Conservation (phyloP, 2,797 vertebrate species). For the Euthynnus affinis region DNA sequence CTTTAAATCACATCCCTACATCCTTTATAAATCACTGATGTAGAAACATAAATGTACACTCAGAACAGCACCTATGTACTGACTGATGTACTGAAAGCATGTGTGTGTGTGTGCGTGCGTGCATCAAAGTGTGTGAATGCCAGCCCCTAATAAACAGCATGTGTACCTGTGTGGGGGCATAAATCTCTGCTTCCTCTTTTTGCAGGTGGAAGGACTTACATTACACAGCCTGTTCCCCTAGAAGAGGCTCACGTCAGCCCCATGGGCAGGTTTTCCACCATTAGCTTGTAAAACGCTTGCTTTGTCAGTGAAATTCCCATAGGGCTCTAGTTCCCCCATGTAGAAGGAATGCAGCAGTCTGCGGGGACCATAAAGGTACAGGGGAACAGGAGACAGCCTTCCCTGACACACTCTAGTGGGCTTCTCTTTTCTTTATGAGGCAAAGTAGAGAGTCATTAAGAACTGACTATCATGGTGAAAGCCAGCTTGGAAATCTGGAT, state of each 20-base stretch:
- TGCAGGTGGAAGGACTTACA: conserved; percentile 72
- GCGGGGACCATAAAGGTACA: conserved; percentile 26
- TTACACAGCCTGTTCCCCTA: conserved; percentile 44
- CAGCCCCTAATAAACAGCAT: conserved; percentile 65
- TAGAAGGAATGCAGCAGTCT: conserved; percentile 44
- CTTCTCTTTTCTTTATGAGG: conserved; percentile 30
- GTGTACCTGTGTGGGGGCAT: conserved; percentile 62
- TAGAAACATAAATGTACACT: conserved; percentile 56
- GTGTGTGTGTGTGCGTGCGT: conserved; percentile 17
- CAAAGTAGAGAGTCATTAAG: conserved; percentile 38
- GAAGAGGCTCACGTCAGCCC: conserved; percentile 58
- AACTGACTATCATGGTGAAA: conserved; percentile 40
- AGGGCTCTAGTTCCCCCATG: conserved; percentile 39
- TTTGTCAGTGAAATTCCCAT: conserved; percentile 61
- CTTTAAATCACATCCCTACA: conserved; percentile 75
- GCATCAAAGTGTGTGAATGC: conserved; percentile 46
- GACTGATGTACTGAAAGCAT: conserved; percentile 43
- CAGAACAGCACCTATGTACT: conserved; percentile 48
- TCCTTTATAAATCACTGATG: conserved; percentile 77
- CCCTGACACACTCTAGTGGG: conserved; percentile 25
- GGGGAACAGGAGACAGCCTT: conserved; percentile 26
- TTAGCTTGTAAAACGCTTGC: conserved; percentile 66
- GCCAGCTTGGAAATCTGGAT: conserved; percentile 42
- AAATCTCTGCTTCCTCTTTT: conserved; percentile 82
- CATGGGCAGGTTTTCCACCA: conserved; percentile 60